Base-by-base conservation (phyloP, 2,113 vertebrate genomes). In the chimpanzee (Pan troglodytes) region DNA sequence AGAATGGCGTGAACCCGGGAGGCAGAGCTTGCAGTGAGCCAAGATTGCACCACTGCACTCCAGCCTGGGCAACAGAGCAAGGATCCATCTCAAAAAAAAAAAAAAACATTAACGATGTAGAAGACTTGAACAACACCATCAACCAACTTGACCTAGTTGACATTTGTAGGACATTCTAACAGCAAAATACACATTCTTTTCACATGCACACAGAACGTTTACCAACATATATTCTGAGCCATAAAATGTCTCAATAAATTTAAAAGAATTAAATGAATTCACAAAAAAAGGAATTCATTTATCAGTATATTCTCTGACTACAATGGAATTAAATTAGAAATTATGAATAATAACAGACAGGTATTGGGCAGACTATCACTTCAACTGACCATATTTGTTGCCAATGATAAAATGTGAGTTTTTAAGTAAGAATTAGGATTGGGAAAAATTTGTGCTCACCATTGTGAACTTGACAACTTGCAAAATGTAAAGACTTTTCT, bases 381-480 rank as follows among this genome's bases (percentile, higher is more conserved):
- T 86, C 40, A 68, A 38, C 38, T 50, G 50, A 18, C 3, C 3
- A 3, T 70, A 76, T 43, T 73, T 59, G 59, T 57, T 93, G 72
- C 16, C 45, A 18, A 32, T 23, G 45, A 67, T 38, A 93, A 97
- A 64, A 85, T 48, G 23, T 75, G n/a, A 72, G 52, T 84, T 86
- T 72, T 82, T 64, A 84, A 90, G 64, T 43, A 88, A 94, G 80
- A 90, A 76, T 64, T 8, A 68, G 55, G 79, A 94, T 75, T 59
- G 70, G 50, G 52, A 70, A 67, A 96, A 92, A 89, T 8, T 22
- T 80, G 8, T 23, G 30, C 70, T 83, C 57, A 87, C 35, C 55
- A 80, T 11, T 7, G 3, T 48, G 67, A 95, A 83, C n/a, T 17
- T 92, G 81, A 85, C 40, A 73, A 10, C 61, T 73, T 43, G 35